Base-by-base conservation (phyloP, 2,113 vertebrate genomes). In the Pachyramphus minor region DNA sequence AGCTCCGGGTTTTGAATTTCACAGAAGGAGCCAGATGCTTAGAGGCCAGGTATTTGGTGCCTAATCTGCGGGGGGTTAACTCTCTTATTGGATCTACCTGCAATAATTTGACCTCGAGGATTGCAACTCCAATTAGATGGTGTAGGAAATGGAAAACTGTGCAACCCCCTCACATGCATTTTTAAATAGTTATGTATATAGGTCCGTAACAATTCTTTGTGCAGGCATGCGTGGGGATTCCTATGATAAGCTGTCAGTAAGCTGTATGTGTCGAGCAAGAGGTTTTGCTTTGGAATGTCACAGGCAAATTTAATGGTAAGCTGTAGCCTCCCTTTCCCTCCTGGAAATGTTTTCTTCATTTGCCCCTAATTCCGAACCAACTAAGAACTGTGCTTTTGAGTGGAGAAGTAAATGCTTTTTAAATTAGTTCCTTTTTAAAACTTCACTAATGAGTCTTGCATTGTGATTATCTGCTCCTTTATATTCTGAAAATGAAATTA, bases 21-120 rank as follows among this genome's bases (percentile, higher is more conserved):
- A 84, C 47, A 96, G 85, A 77, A 94, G 90, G 59, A 95, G 95
- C 90, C 93, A 95, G 96, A 91, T 77, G 21, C 87, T 93, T 86
- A 86, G 42, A 62, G 37, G 55, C 45, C 83, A 90, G 88, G 72
- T 95, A 96, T 93, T 94, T 12, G 9, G 30, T 90, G 83, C 55
- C 64, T 93, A 87, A 81, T 95, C 94, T 94, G 76, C 0, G 0
- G 30, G 50, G 50, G 24, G 88, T 93, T 95, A 92, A 77, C 68
- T 92, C 66, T 85, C 47, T 83, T 83, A 83, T 45, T 91, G 78
- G 74, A 84, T 66, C 75, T 96, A 95, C 82, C 85, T 96, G 87
- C 63, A 91, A 79, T 68, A 93, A 90, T 95, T 77, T 93, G 85
- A 86, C 92, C 93, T 88, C 41, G 0, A 93, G 60, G 63, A 82